phyloP scores from a whole-genome alignment of 2,888 invertebrate species.

The Acrobasis suavella region DNA sequence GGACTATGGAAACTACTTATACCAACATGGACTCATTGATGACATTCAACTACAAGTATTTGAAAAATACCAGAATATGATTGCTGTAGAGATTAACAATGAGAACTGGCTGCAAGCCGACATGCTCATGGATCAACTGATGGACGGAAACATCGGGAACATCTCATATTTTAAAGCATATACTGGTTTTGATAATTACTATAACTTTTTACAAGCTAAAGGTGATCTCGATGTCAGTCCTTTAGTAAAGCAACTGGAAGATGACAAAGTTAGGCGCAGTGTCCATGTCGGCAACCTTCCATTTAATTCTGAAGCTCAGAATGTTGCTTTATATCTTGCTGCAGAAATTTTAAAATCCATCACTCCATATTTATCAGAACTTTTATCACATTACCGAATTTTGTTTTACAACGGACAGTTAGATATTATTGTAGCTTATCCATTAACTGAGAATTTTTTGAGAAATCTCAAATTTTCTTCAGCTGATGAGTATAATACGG shows the following conservation, averaged over 20 bases:
- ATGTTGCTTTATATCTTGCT: conserved; percentile 76
- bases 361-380: conserved; percentile 63
- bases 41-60: conserved; percentile 80
- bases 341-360: conserved; percentile 84
- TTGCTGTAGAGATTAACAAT: conserved; percentile 80
- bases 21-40: conserved; percentile 80
- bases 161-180: conserved; percentile 82
- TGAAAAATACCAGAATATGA: conserved; percentile 80
- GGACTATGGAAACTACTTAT: conserved; percentile 76
- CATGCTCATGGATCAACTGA: conserved; percentile 85
- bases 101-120: conserved; percentile 86
- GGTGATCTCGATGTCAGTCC: conserved; percentile 69
- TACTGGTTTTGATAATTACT: conserved; percentile 89
- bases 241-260: conserved; percentile 55
- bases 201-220: conserved; percentile 84
- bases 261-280: conserved; percentile 68
- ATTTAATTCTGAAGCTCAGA: conserved; percentile 64
- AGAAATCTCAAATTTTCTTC: conserved; percentile 85
- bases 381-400: conserved; percentile 77
- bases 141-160: conserved; percentile 69
- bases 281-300: conserved; percentile 85
- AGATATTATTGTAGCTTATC: conserved; percentile 85
- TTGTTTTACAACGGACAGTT: conserved; percentile 86
- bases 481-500: conserved; percentile 83
- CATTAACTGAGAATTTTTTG: conserved; percentile 84